These are phyloP conservation scores for Syngnathus typhle DNA, from an alignment of 2,113 vertebrate genomes.

Conservation along the genomic window DNA sequence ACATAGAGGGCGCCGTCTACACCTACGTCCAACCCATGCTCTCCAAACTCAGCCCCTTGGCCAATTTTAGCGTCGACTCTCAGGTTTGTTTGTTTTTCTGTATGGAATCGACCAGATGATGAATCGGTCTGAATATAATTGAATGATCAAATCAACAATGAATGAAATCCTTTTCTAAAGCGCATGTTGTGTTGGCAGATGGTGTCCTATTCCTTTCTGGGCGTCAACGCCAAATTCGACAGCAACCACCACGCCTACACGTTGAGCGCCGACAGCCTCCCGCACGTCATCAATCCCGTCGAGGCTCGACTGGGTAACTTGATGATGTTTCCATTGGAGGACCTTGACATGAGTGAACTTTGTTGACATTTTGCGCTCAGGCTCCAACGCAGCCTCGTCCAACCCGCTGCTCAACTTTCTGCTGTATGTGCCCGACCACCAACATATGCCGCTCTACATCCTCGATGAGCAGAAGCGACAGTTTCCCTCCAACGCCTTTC, in stretches of 20 bases:
- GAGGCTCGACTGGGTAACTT: conserved; percentile 86
- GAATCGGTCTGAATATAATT: too few species aligned
- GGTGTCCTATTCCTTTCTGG: conserved; percentile 84
- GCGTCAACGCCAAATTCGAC: conserved; percentile 88
- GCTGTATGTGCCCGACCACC: conserved; percentile 85
- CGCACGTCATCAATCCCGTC: conserved; percentile 94
- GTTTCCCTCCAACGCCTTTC: conserved; percentile 86
- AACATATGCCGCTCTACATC: conserved; percentile 87
- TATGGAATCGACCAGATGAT: too few species aligned
- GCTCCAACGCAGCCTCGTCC: conserved; percentile 88
- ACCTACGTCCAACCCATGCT: conserved; percentile 83
- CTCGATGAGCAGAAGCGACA: conserved; percentile 76
- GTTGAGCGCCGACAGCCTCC: conserved; percentile 82
- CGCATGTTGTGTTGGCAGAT: conserved; percentile 64
- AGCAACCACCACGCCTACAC: conserved; percentile 74
- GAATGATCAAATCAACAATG: too few species aligned
- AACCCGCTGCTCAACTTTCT: conserved; percentile 93
- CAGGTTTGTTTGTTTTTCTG: conserved; percentile 69
- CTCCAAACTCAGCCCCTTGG: conserved; percentile 76
- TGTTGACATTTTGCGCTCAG: conserved; percentile 52
- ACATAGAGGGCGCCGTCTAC: conserved; percentile 80
- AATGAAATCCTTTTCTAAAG: not conserved
- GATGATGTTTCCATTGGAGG: not conserved
- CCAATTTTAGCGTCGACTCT: conserved; percentile 94
- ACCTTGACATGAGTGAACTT: not conserved